Conservation (phyloP, 2,888 invertebrate species). For the Branchellion lobata region DNA sequence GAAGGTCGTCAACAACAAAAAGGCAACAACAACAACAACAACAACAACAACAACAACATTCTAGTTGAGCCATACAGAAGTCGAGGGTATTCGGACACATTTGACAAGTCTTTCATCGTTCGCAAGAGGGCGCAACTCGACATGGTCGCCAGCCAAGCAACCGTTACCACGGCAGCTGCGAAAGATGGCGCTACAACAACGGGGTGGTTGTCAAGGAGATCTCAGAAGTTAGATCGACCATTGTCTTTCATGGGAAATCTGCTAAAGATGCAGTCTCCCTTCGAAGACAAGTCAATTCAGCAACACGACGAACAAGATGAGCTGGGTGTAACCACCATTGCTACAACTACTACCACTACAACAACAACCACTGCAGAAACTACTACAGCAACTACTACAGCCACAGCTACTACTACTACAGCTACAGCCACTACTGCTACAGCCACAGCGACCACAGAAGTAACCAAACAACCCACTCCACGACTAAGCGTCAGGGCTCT, state of each 20-base stretch:
- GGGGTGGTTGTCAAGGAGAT: not conserved
- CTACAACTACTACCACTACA: too few species aligned
- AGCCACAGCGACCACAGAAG: not conserved
- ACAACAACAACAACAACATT: not conserved
- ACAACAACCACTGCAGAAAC: not conserved
- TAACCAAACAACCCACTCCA: not conserved
- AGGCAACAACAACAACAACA: not conserved
- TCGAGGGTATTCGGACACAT: not conserved
- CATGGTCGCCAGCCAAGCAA: too few species aligned
- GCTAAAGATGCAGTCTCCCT: constrained; percentile 9
- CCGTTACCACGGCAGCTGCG: not conserved
- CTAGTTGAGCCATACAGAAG: not conserved
- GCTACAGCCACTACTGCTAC: too few species aligned
- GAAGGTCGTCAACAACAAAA: too few species aligned
- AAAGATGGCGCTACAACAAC: not conserved
- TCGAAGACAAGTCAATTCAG: not conserved
- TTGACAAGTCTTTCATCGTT: not conserved
- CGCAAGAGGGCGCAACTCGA: not conserved
- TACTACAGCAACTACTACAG: not conserved
- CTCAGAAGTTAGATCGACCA: constrained; percentile 19
- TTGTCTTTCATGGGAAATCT: constrained; percentile 32
- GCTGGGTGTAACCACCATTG: too few species aligned
- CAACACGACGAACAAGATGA: too few species aligned
- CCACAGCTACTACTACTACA: too few species aligned
- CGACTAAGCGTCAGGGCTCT: constrained; percentile 3